phyloP scores from a whole-genome alignment of 2,797 vertebrate species.

The Pterois miles region DNA sequence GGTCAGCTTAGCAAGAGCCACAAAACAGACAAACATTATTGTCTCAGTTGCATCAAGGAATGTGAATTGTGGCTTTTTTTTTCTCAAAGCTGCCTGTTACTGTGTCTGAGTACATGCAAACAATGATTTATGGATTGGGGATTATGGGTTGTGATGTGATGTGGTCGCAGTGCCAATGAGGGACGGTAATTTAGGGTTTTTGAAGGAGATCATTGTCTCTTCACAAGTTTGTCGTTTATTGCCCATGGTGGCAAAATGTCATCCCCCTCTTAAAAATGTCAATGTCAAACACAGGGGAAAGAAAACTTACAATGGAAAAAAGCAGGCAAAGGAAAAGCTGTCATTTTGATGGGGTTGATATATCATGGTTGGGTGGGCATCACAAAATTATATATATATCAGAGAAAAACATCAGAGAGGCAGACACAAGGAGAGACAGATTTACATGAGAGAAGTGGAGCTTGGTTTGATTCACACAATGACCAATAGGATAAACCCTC shows the following conservation, averaged over 20 bases:
- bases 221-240: slow-evolving; percentile 22
- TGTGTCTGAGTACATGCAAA: slow-evolving; percentile 31
- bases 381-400: slow-evolving; percentile 30
- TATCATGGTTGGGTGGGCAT: slow-evolving; percentile 22
- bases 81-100: slow-evolving; percentile 53
- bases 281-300: slow-evolving; percentile 31
- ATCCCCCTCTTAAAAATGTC: slow-evolving; percentile 21
- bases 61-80: slow-evolving; percentile 57
- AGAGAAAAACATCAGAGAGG: slow-evolving; percentile 44
- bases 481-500: slow-evolving; percentile 80
- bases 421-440: slow-evolving; percentile 13
- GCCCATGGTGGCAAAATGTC: slow-evolving; percentile 22
- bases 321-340: slow-evolving; percentile 23
- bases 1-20: slow-evolving; percentile 64
- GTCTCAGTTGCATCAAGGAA: slow-evolving; percentile 68
- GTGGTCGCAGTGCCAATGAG: slow-evolving; percentile 50
- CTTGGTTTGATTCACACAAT: slow-evolving; percentile 72
- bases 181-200: slow-evolving; percentile 27
- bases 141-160: slow-evolving; percentile 51
- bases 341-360: slow-evolving; percentile 34
- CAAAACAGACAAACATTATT: slow-evolving; percentile 72
- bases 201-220: slow-evolving; percentile 42
- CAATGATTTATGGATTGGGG: slow-evolving; percentile 63
- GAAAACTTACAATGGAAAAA: background rate
- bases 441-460: slow-evolving; percentile 61